Evolutionary conservation across 1,140 invertebrate species (phyloP).

Genomic region (Batillaria attramentaria): DNA sequence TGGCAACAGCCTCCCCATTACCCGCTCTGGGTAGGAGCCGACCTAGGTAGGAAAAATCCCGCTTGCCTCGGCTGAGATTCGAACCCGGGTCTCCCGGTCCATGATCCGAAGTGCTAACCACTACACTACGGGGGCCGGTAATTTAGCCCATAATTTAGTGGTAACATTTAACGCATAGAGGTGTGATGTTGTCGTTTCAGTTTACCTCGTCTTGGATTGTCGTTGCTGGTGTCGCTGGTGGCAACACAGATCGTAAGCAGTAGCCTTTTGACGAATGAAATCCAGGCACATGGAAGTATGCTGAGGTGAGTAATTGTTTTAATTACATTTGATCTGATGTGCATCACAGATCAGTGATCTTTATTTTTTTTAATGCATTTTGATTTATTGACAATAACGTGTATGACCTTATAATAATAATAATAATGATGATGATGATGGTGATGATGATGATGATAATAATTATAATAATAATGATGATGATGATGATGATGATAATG

Average conservation of each 20-base stretch:
- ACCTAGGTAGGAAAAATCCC: no score
- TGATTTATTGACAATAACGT: no score
- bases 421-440: slow-evolving; percentile 7
- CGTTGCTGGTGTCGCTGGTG: slow-evolving; percentile 20
- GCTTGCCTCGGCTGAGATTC: no score
- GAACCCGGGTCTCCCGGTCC: no score
- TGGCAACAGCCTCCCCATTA: no score
- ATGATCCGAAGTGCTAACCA: no score
- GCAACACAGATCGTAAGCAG: slow-evolving; percentile 26
- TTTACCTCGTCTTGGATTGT: slow-evolving; percentile 24
- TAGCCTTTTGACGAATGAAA: slow-evolving; percentile 18
- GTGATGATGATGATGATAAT: neutral
- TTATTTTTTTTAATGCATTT: no score
- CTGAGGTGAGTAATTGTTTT: slow-evolving; percentile 24
- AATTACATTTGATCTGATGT: no score
- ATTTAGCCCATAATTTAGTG: no score
- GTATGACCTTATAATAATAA: neutral
- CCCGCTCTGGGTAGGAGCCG: no score
- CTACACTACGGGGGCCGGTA: no score
- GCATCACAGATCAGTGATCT: no score
- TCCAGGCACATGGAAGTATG: slow-evolving; percentile 36
- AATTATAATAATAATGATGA: slow-evolving; percentile 13
- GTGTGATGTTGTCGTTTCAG: slow-evolving; percentile 14
- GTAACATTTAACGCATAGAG: neutral
- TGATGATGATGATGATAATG: slow-evolving; percentile 13